Base-by-base conservation (phyloP, 2,113 vertebrate species). In the Lophura nycthemera region DNA sequence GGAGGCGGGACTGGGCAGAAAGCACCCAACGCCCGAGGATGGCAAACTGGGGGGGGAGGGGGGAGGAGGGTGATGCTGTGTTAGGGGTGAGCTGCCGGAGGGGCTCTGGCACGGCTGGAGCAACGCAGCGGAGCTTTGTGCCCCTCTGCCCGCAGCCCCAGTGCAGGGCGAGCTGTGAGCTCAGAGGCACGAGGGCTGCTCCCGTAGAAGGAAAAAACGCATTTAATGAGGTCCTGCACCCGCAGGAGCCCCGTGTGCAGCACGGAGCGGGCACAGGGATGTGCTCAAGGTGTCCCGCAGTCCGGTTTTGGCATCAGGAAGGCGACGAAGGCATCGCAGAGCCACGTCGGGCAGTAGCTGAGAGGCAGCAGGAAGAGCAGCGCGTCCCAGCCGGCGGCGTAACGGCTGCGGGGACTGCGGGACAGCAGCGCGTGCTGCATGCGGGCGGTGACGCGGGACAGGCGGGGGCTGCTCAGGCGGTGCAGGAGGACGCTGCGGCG, bases 331-430 rank as follows among this genome's bases (percentile, higher is more conserved):
- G 59, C 2, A 2, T 86, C 98, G 1, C 73, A 1, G 29, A 99
- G 75, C 75, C 80, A 97, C 50, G 98, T 84, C 0, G 98, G 98
- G 96, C 98, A 95, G 63, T 97, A 97, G 84, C 97, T 98, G 43
- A 98, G 82, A 3, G 94, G 97, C 22, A 98, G 61, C 87, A 94
- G 90, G 61, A 91, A 8, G 22, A 98, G 70, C 11, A 93, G 64
- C 40, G 98, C 95, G 5, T 98, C 98, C 97, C 97, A 97, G 16
- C 98, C 97, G 1, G 78, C 96, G 3, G 95, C 72, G 72, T 98
- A 98, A 42, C 96, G 96, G 57, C 97, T 97, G 19, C 96, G 96
- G 16, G 98, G 98, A 25, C 91, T 64, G 43, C 77, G 78, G 6
- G 98, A 94, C 2, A 97, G 97, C 91, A 98, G 88, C 13, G 97